Conservation (phyloP, 2,113 vertebrate genomes). For the Phylloscopus trochilus region DNA sequence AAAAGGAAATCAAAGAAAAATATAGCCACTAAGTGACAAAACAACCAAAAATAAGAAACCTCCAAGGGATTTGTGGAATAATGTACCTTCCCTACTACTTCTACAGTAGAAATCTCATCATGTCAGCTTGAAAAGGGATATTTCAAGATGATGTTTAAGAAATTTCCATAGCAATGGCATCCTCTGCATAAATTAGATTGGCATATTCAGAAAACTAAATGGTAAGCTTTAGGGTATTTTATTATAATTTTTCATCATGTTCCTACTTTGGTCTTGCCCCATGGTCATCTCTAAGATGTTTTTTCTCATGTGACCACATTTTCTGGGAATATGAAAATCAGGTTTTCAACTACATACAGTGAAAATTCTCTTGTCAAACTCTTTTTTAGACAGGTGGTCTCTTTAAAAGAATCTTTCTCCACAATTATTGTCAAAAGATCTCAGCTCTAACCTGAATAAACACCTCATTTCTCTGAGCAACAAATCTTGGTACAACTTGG, state of each 20-base stretch:
- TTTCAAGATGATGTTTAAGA: background rate
- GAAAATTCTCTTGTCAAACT: background rate
- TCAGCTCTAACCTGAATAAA: background rate
- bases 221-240: background rate
- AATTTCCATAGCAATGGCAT: background rate
- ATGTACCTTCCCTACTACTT: rapidly evolving
- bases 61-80: background rate
- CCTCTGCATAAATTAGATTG: background rate
- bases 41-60: background rate
- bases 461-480: background rate
- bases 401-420: background rate
- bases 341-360: background rate
- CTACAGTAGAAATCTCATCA: background rate
- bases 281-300: background rate
- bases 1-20: background rate
- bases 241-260: background rate
- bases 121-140: background rate
- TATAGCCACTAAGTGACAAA: background rate
- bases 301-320: background rate
- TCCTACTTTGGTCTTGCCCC: background rate
- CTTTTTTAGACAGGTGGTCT: background rate
- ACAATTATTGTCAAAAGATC: background rate
- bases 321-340: background rate
- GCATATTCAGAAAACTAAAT: background rate
- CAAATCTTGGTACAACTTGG: background rate